These are phyloP conservation scores for Eremophila alpestris DNA, from an alignment of 2,797 vertebrate species.

Conservation along the genomic window DNA sequence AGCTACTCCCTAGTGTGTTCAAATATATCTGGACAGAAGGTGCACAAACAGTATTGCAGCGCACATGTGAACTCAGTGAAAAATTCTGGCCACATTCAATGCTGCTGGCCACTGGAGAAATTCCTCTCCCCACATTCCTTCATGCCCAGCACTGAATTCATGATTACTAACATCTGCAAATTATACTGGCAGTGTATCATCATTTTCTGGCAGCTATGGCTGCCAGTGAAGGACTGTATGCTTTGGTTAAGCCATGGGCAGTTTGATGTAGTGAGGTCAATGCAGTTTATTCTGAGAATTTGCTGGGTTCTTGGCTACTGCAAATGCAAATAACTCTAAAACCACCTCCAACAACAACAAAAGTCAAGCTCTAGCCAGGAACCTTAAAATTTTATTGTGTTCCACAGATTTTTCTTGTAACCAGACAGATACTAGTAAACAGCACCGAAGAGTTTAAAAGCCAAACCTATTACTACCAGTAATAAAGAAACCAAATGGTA, in stretches of 20 bases:
- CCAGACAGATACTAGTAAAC: not conserved
- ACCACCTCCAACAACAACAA: not conserved
- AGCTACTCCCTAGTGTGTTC: conserved; percentile 20
- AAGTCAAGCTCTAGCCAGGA: not conserved
- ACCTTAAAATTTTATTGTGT: not conserved
- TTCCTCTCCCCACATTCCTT: not conserved
- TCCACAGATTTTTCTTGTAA: not conserved
- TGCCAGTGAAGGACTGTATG: not conserved
- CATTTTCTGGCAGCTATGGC: not conserved
- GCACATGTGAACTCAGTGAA: conserved; percentile 27
- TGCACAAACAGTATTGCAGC: not conserved
- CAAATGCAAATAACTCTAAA: not conserved
- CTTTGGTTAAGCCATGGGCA: not conserved
- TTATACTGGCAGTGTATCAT: conserved; percentile 20
- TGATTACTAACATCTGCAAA: conserved; percentile 60
- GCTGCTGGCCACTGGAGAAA: not conserved
- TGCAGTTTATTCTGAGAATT: not conserved
- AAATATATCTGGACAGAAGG: conserved; percentile 53
- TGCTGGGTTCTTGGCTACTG: not conserved
- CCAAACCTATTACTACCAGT: not conserved
- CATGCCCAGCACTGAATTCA: conserved; percentile 20
- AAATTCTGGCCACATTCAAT: not conserved
- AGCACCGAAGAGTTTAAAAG: not conserved
- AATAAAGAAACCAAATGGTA: conserved; percentile 7
- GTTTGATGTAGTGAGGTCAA: not conserved